Conservation (phyloP, 2,797 vertebrate species). For the Odontamblyopus lacepedii region DNA sequence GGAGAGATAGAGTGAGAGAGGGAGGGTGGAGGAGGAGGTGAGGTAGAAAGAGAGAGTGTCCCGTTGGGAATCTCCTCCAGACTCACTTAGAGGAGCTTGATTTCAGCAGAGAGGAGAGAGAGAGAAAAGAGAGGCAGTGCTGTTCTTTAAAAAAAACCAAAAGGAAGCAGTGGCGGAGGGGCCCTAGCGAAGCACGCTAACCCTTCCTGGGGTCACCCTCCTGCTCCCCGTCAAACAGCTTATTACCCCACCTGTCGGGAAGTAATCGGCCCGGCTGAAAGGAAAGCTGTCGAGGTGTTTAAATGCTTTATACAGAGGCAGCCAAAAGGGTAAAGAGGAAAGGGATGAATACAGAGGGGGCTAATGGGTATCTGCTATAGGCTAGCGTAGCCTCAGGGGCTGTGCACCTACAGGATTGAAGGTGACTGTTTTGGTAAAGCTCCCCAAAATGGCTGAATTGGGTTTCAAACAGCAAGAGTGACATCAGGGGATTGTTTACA, state of each 20-base stretch:
- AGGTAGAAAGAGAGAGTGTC: slow-evolving; percentile 56
- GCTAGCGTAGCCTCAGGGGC: slow-evolving; percentile 40
- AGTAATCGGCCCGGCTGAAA: slow-evolving; percentile 91
- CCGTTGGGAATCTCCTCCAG: slow-evolving; percentile 80
- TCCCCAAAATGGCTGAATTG: slow-evolving; percentile 28
- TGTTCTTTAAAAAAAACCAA: slow-evolving; percentile 49
- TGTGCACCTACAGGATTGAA: slow-evolving; percentile 60
- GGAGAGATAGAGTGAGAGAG: slow-evolving; percentile 25
- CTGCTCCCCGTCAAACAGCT: slow-evolving; percentile 91
- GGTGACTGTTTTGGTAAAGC: slow-evolving; percentile 64
- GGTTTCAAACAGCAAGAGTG: slow-evolving; percentile 15
- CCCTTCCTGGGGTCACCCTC: slow-evolving; percentile 84
- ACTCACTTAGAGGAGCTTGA: slow-evolving; percentile 98
- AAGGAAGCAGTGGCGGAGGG: slow-evolving; percentile 56
- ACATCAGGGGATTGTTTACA: slow-evolving; percentile 13
- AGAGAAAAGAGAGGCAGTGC: slow-evolving; percentile 70
- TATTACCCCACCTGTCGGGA: slow-evolving; percentile 96
- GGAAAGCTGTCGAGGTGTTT: slow-evolving; percentile 79
- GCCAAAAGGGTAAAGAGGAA: slow-evolving; percentile 69
- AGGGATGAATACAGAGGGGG: slow-evolving; percentile 52
- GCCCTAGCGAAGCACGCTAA: slow-evolving; percentile 73
- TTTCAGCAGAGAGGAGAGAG: slow-evolving; percentile 89
- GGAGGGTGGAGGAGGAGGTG: slow-evolving; percentile 43
- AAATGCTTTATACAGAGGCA: slow-evolving; percentile 81
- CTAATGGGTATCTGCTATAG: slow-evolving; percentile 53